These are phyloP conservation scores for Netelia fuscicornis DNA, from an alignment of 2,888 invertebrate species.

Conservation along the genomic window DNA sequence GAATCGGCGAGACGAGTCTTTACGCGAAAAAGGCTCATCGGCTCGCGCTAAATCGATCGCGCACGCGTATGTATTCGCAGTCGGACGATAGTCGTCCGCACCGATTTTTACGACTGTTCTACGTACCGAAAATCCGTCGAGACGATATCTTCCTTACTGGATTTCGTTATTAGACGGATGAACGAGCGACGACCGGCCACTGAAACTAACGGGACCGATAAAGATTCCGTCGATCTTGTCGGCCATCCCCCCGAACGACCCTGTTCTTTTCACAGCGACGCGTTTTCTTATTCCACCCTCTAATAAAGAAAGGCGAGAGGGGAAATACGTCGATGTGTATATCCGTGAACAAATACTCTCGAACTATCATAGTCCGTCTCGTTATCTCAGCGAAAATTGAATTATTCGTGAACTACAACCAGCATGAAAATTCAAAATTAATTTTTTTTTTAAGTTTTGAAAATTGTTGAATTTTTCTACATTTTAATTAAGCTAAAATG, in stretches of 20 bases:
- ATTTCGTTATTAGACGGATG: background rate
- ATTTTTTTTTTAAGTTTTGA: too few species aligned
- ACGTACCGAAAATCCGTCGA: slow-evolving; percentile 18
- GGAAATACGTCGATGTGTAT: background rate
- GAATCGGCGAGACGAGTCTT: slow-evolving; percentile 13
- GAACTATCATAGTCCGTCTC: background rate
- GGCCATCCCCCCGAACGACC: background rate
- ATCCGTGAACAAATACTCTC: background rate
- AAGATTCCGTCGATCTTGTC: background rate
- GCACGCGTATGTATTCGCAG: background rate
- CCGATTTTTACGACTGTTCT: slow-evolving; percentile 48
- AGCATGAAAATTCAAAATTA: too few species aligned
- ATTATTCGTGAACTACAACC: too few species aligned
- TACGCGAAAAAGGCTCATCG: slow-evolving; percentile 14
- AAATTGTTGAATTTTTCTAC: too few species aligned
- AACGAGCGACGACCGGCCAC: slow-evolving; percentile 12
- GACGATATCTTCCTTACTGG: slow-evolving; percentile 19
- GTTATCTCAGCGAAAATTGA: too few species aligned
- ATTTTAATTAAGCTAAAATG: too few species aligned
- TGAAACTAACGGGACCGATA: slow-evolving; percentile 12
- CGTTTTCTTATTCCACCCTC: too few species aligned
- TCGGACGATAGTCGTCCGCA: background rate
- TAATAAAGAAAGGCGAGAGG: background rate
- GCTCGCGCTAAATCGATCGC: slow-evolving; percentile 19
- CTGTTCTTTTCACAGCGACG: background rate